These are phyloP conservation scores for Hypotaenidia philippensis DNA, from an alignment of 2,797 vertebrate species.

Conservation along the genomic window DNA sequence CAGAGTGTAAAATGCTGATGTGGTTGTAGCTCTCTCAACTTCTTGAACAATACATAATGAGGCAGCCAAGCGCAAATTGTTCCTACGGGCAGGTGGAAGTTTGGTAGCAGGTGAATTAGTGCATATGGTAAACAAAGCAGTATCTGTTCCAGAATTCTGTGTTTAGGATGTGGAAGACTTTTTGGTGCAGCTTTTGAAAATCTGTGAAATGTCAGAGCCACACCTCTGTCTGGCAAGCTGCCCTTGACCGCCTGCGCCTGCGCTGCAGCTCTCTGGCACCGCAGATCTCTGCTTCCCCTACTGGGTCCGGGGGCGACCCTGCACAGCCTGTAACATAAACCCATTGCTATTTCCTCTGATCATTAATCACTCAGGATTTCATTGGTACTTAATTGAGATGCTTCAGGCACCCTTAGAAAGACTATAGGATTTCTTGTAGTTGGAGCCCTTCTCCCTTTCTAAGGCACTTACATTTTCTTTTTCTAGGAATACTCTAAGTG, in stretches of 20 bases:
- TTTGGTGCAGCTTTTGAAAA: background rate
- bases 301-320: background rate
- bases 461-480: conserved; percentile 33
- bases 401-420: background rate
- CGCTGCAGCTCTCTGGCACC: background rate
- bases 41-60: background rate
- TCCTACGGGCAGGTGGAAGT: background rate
- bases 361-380: conserved; percentile 41
- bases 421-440: conserved; percentile 13
- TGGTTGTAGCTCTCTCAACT: background rate
- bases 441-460: conserved; percentile 30
- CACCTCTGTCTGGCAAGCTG: background rate
- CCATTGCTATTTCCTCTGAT: background rate
- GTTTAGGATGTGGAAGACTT: background rate
- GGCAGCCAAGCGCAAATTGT: background rate
- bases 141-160: background rate
- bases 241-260: too few species aligned
- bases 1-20: background rate
- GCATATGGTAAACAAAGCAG: background rate
- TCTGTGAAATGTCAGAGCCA: background rate
- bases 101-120: background rate
- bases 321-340: background rate
- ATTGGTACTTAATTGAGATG: background rate
- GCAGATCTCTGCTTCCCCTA: background rate
- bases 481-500: conserved; percentile 59